Percentiles rank a stretch among this genome's conserved stretches.
Conservation (phyloP, 64 coral and sea anemone species). For the Actinia equina region DNA sequence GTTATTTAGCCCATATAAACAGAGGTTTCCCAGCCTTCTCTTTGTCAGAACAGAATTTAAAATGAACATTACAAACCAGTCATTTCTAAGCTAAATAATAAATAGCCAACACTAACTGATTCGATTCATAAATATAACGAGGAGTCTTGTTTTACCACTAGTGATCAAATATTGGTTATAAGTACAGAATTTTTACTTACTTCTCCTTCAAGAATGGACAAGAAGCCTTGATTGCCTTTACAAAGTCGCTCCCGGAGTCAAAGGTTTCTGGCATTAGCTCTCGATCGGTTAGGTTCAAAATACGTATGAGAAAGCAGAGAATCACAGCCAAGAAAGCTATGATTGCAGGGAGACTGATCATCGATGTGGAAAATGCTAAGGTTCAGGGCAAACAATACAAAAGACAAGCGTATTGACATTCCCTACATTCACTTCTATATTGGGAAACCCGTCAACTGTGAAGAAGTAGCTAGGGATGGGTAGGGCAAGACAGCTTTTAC, state of each 20-base stretch:
- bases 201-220: conserved; percentile 73
- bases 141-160: not conserved
- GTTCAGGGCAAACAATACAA: not conserved
- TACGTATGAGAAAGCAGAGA: conserved; percentile 42
- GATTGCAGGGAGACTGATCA: conserved; percentile 14
- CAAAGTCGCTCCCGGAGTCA: conserved; percentile 48
- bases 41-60: not conserved
- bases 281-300: conserved; percentile 69
- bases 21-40: not conserved
- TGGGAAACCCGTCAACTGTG: not conserved
- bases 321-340: conserved; percentile 38
- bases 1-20: no score
- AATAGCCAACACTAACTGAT: not conserved
- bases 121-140: not conserved
- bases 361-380: not conserved
- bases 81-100: not conserved
- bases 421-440: conserved; percentile 1
- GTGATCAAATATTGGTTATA: not conserved
- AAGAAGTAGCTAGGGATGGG: not conserved
- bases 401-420: not conserved
- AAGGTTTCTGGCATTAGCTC: conserved; percentile 55
- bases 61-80: not conserved
- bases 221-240: conserved; percentile 47
- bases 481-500: not conserved
- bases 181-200: conserved; percentile 19